Percentiles rank a stretch among this genome's conserved stretches.
Evolutionary conservation across 2,797 vertebrate genomes (phyloP).

Genomic region (Selene dorsalis): DNA sequence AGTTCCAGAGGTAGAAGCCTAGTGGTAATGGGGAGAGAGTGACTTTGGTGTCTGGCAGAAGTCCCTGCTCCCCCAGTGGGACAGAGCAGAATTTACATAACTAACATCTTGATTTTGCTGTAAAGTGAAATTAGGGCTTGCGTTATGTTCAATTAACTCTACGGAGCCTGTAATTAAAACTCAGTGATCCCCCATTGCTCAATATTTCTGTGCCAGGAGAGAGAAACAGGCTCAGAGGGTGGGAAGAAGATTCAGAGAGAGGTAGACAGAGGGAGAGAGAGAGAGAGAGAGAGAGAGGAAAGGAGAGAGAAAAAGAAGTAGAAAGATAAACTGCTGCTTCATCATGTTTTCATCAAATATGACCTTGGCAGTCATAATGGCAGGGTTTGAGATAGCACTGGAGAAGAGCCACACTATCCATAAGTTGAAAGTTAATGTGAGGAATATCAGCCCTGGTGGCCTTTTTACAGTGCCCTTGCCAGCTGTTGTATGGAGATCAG

Average conservation of each 20-base stretch:
- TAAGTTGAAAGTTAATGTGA: slow-evolving; percentile 84
- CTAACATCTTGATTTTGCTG: slow-evolving; percentile 86
- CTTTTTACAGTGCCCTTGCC: slow-evolving; percentile 69
- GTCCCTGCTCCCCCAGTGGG: slow-evolving; percentile 67
- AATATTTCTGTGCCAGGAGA: slow-evolving; percentile 73
- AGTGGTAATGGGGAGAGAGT: slow-evolving; percentile 56
- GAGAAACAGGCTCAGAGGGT: slow-evolving; percentile 6
- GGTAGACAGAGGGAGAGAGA: neutral
- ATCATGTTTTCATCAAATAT: slow-evolving; percentile 85
- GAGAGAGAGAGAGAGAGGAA: slow-evolving; percentile 2
- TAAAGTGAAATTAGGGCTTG: slow-evolving; percentile 80
- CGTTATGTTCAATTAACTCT: slow-evolving; percentile 83
- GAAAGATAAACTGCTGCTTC: slow-evolving; percentile 82
- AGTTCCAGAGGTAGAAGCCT: slow-evolving; percentile 68
- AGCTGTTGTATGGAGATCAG: slow-evolving; percentile 73
- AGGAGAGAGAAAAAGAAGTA: slow-evolving; percentile 15
- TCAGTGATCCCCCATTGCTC: slow-evolving; percentile 77
- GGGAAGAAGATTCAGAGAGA: slow-evolving; percentile 13
- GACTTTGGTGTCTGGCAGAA: slow-evolving; percentile 76
- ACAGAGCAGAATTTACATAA: slow-evolving; percentile 78
- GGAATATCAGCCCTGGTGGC: slow-evolving; percentile 69
- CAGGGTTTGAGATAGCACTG: slow-evolving; percentile 74
- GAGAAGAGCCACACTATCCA: slow-evolving; percentile 81
- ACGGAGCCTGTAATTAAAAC: slow-evolving; percentile 83
- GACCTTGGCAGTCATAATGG: slow-evolving; percentile 82